Conservation (phyloP, 2,113 vertebrate genomes). For the Hippoglossus stenolepis region DNA sequence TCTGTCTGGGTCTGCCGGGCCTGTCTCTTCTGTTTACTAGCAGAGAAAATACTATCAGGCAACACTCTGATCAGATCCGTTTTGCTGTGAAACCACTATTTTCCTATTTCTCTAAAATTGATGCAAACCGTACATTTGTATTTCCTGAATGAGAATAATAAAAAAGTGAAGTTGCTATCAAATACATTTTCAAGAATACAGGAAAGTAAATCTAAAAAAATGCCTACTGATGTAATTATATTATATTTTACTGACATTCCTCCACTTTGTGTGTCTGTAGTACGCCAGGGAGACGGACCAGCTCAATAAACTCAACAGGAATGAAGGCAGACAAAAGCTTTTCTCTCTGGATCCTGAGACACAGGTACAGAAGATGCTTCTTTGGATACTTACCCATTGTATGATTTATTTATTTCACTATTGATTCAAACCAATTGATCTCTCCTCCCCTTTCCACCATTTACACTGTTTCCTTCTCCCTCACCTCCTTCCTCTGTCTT, state of each 20-base stretch:
- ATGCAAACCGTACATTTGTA: neutral
- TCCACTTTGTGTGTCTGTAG: constrained; percentile 72
- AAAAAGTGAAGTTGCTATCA: neutral
- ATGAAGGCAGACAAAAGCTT: constrained; percentile 93
- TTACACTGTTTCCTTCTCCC: constrained; percentile 16
- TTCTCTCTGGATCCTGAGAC: constrained; percentile 94
- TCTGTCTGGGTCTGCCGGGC: constrained; percentile 24
- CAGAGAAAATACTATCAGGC: too few species aligned
- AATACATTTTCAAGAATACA: neutral
- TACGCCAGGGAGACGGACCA: constrained; percentile 97
- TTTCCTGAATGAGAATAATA: neutral
- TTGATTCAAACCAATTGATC: constrained; percentile 42
- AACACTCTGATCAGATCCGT: too few species aligned
- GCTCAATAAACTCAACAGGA: constrained; percentile 94
- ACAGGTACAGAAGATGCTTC: constrained; percentile 83
- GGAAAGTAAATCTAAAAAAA: neutral
- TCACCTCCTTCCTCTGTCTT: constrained; percentile 17
- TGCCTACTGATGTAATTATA: neutral
- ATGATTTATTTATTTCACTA: constrained; percentile 49
- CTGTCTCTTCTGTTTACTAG: neutral
- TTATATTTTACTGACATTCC: neutral
- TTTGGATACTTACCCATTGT: neutral
- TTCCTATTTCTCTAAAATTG: too few species aligned
- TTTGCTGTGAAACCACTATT: too few species aligned
- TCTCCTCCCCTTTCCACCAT: neutral